Evolutionary conservation across 2,797 vertebrate genomes (phyloP).

Genomic region (Mallotus villosus): DNA sequence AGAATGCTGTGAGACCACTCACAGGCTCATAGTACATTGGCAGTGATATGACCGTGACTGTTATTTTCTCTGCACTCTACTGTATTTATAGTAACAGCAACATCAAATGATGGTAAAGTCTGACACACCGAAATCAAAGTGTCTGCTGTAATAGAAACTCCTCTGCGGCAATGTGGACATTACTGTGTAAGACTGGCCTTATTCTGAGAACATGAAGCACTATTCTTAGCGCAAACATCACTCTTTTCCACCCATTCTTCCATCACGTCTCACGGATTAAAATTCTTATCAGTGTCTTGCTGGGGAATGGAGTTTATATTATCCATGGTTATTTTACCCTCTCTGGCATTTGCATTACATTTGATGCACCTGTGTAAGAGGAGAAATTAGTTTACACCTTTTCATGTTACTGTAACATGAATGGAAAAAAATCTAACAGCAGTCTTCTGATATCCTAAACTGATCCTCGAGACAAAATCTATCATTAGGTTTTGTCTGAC

Average conservation of each 20-base stretch:
- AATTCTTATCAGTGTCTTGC: conserved; percentile 20
- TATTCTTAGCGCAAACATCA: not conserved
- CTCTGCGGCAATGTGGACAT: no score
- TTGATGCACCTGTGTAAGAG: conserved; percentile 6
- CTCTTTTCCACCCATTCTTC: no score
- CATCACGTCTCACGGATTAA: not conserved
- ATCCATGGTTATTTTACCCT: conserved; percentile 24
- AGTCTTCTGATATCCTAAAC: not conserved
- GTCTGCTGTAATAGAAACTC: no score
- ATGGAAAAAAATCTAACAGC: not conserved
- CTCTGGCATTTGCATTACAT: conserved; percentile 15
- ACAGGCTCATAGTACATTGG: no score
- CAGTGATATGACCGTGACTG: no score
- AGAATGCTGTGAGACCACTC: no score
- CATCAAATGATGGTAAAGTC: no score
- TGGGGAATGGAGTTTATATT: conserved; percentile 17
- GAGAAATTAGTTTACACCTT: not conserved
- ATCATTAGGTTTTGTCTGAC: not conserved
- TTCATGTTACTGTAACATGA: not conserved
- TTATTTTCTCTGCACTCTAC: no score
- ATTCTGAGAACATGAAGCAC: not conserved
- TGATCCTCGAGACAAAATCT: not conserved
- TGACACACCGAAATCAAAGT: no score
- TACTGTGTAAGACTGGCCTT: not conserved
- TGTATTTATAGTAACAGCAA: no score